Conservation (phyloP, 2,113 vertebrate genomes). For the Rhipidura dahli region DNA sequence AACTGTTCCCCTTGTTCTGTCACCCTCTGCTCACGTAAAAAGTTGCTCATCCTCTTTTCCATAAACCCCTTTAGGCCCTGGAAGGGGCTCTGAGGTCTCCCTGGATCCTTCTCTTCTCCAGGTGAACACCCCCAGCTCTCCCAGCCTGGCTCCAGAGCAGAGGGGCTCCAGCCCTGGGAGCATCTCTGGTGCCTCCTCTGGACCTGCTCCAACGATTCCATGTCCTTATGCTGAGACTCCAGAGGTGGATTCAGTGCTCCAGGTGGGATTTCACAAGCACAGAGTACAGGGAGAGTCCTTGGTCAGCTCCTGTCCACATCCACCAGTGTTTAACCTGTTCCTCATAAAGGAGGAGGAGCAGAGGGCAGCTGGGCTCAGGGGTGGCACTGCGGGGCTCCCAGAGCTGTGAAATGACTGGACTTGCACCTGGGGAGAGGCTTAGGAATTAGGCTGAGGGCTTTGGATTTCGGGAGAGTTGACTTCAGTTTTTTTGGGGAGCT, state of each 20-base stretch:
- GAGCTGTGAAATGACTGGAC: not conserved
- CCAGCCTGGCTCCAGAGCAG: not conserved
- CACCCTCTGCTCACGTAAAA: not conserved
- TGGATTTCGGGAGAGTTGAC: not conserved
- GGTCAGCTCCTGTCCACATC: not conserved
- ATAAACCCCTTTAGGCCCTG: rapidly evolving
- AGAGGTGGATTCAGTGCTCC: not conserved
- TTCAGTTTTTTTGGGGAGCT: not conserved
- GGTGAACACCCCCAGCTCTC: not conserved
- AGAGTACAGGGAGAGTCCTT: not conserved
- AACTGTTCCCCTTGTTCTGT: not conserved
- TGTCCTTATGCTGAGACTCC: not conserved
- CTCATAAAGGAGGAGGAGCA: not conserved
- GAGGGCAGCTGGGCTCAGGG: rapidly evolving
- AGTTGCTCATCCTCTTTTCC: not conserved
- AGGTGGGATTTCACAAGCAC: not conserved
- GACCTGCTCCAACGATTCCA: not conserved
- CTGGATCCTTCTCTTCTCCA: not conserved
- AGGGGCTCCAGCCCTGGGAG: not conserved
- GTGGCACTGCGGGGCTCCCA: not conserved
- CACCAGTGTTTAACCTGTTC: not conserved
- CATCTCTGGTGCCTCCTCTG: rapidly evolving
- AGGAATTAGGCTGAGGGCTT: not conserved
- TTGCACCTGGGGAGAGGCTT: not conserved
- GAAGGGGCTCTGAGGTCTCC: not conserved